These are phyloP conservation scores for human (Homo sapiens) DNA, from an alignment of 2,113 vertebrate genomes.

Conservation along the genomic window DNA sequence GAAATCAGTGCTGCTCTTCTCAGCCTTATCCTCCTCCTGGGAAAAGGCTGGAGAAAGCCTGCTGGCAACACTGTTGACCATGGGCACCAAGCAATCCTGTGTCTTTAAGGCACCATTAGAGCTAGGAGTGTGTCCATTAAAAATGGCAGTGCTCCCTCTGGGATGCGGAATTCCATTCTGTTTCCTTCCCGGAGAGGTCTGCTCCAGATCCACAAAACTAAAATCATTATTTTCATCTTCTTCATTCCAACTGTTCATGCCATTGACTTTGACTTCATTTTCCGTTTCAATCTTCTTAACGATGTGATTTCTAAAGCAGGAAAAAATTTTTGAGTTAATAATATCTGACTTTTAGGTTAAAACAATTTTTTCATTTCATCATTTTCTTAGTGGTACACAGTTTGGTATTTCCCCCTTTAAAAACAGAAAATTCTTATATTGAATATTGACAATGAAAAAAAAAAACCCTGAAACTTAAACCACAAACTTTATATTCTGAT, in stretches of 20 bases:
- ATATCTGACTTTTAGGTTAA: neutral
- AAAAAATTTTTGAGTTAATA: constrained; percentile 66
- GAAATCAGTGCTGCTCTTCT: constrained; percentile 78
- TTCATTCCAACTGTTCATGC: constrained; percentile 85
- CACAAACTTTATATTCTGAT: neutral
- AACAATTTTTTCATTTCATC: constrained; percentile 26
- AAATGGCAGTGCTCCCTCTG: constrained; percentile 82
- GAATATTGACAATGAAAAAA: too few relatives aligned
- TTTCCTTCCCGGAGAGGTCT: constrained; percentile 76
- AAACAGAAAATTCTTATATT: neutral
- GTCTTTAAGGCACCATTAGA: constrained; percentile 97
- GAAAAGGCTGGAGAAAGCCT: constrained; percentile 76
- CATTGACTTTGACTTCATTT: constrained; percentile 85
- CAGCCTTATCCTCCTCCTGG: constrained; percentile 79
- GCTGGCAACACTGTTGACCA: constrained; percentile 76
- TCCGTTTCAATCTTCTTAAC: constrained; percentile 83
- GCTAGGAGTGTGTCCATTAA: constrained; percentile 90
- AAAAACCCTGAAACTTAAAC: neutral
- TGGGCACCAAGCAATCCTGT: constrained; percentile 84
- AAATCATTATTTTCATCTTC: constrained; percentile 75
- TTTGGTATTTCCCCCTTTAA: neutral
- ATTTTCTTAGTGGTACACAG: neutral
- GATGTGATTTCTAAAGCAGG: constrained; percentile 89
- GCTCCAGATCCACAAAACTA: constrained; percentile 79
- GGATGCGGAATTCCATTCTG: constrained; percentile 81